Percentiles rank a stretch among this genome's conserved stretches.
Evolutionary conservation across 2,113 vertebrate species (phyloP).

Genomic region (Myiozetetes cayanensis): DNA sequence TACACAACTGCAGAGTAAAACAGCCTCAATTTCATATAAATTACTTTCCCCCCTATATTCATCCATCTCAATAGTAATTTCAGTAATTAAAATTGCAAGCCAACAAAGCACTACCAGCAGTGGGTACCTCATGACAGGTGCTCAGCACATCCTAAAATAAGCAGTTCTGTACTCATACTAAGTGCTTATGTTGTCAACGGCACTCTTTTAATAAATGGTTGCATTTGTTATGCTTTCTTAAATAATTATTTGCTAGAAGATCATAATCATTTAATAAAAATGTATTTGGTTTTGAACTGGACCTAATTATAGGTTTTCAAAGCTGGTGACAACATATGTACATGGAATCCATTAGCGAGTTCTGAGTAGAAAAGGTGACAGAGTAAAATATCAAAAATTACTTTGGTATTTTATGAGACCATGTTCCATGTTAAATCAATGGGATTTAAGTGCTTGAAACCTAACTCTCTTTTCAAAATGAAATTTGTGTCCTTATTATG

Average conservation of each 20-base stretch:
- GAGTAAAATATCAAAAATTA: background rate
- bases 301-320: conserved; percentile 9
- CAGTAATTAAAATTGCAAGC: background rate
- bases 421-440: background rate
- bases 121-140: background rate
- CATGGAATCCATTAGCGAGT: background rate
- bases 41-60: background rate
- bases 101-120: background rate
- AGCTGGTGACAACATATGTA: background rate
- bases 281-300: background rate
- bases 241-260: background rate
- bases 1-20: background rate
- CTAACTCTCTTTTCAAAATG: background rate
- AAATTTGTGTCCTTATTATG: background rate
- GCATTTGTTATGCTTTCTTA: background rate
- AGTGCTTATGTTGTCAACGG: background rate
- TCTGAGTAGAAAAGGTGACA: background rate
- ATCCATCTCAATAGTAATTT: background rate
- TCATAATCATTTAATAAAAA: conserved; percentile 30
- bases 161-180: background rate
- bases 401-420: background rate
- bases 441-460: background rate
- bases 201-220: background rate
- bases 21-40: background rate
- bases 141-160: background rate